Conservation (phyloP, 2,113 vertebrate species). For the Cyphomyrus plagiostoma region DNA sequence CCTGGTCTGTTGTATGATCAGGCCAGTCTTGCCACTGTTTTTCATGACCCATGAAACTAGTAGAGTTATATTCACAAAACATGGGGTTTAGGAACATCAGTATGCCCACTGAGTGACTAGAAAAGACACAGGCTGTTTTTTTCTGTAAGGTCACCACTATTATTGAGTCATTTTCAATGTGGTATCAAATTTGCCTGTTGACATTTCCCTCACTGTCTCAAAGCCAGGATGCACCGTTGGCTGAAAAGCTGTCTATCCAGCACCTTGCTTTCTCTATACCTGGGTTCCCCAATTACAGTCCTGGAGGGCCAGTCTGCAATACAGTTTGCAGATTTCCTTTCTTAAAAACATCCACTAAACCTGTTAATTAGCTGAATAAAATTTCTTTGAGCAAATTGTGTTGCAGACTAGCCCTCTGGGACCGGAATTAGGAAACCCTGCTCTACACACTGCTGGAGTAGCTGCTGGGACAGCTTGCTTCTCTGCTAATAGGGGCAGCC, state of each 20-base stretch:
- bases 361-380: not conserved
- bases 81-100: not conserved
- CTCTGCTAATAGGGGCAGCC: not conserved
- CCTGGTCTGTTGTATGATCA: not conserved
- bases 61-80: not conserved
- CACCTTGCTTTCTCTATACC: not conserved
- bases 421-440: not conserved
- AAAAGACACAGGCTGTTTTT: not conserved
- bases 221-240: not conserved
- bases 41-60: not conserved
- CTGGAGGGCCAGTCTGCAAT: not conserved
- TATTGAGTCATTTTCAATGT: not conserved
- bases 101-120: not conserved
- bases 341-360: not conserved
- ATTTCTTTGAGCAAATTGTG: not conserved
- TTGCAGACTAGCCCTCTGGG: not conserved
- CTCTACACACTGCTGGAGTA: not conserved
- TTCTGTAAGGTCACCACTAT: not conserved
- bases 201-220: not conserved
- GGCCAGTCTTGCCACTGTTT: not conserved
- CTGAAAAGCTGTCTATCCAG: not conserved
- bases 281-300: not conserved
- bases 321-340: not conserved
- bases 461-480: not conserved
- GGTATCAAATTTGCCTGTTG: not conserved